Conservation (phyloP, 2,888 invertebrate genomes). For the Platypus cylindrus region DNA sequence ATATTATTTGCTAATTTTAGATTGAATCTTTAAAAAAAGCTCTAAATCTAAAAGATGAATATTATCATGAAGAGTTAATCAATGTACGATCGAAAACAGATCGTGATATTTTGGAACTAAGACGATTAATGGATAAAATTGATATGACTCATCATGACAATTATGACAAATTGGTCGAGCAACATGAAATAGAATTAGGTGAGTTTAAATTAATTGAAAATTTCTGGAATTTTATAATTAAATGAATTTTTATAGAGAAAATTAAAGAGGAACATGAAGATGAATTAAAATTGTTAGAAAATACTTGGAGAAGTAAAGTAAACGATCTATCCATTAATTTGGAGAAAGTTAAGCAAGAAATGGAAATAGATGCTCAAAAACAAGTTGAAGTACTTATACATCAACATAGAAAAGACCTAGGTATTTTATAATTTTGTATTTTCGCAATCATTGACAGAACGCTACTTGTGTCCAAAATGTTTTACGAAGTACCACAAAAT, state of each 20-base stretch:
- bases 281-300: constrained; percentile 33
- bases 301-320: constrained; percentile 34
- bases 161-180: constrained; percentile 50
- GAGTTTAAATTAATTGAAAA: constrained; percentile 16
- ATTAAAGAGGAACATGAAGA: constrained; percentile 33
- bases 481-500: too few relatives aligned
- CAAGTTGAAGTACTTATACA: constrained; percentile 38
- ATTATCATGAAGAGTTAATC: constrained; percentile 40
- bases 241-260: constrained; percentile 30
- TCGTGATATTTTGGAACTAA: constrained; percentile 54
- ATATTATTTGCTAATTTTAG: constrained; percentile 33
- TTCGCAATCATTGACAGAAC: too few relatives aligned
- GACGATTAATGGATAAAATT: constrained; percentile 58
- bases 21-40: constrained; percentile 52
- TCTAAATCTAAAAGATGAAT: constrained; percentile 50
- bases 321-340: constrained; percentile 33
- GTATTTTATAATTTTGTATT: constrained; percentile 28
- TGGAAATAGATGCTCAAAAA: constrained; percentile 36
- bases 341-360: constrained; percentile 38
- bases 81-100: constrained; percentile 53
- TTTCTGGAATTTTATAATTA: not conserved
- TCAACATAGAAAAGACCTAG: constrained; percentile 48
- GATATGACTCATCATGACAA: constrained; percentile 63
- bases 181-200: constrained; percentile 59
- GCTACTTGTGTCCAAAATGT: too few relatives aligned